Evolutionary conservation across 2,113 vertebrate genomes (phyloP), one percentile per base, ranked within the genome.

Genomic region (Charadrius vociferus): DNA sequence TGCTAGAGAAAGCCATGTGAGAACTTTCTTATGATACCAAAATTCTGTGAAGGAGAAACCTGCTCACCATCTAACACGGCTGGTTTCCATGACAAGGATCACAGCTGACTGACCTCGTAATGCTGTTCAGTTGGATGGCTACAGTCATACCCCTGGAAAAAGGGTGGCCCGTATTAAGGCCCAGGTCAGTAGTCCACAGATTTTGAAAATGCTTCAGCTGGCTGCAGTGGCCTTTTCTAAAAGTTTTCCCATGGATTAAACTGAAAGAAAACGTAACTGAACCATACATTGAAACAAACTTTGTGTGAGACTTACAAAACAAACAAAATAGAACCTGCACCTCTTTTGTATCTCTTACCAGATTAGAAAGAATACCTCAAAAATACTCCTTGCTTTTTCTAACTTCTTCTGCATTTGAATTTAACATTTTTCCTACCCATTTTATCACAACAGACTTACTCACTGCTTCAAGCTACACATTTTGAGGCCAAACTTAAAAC

Each of bases 1-100:
- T 41, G 50, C n/a, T 70, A 55, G 34, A 77, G 62, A 91, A 77
- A 94, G 63, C 36, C 53, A 47, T 32, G 59, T 58, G 67, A 94
- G 81, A 95, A 86, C 47, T 95, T 95, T 67, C 23, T 67, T 88
- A 62, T 9, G 71, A 88, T 55, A 75, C 9, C 21, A 70, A 74
- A 87, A 87, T 53, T 61, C 71, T 55, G 52, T 73, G 94, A 85
- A 93, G 68, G 72, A 79, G 70, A 74, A 90, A 78, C 22, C 24
- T 22, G 12, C 43, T 88, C 29, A 26, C 43, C 27, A 68, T 37
- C 36, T 52, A 36, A 26, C 14, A 23, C 0, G 1, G 32, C 56
- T 81, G 27, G 23, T 70, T 94, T 72, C 68, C 58, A 36, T 20
- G 62, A 87, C 55, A 83, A 65, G 67, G 39, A 90, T 63, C 39